Evolutionary conservation across 2,888 invertebrate species (phyloP).

Genomic region (Lasiommata megera): DNA sequence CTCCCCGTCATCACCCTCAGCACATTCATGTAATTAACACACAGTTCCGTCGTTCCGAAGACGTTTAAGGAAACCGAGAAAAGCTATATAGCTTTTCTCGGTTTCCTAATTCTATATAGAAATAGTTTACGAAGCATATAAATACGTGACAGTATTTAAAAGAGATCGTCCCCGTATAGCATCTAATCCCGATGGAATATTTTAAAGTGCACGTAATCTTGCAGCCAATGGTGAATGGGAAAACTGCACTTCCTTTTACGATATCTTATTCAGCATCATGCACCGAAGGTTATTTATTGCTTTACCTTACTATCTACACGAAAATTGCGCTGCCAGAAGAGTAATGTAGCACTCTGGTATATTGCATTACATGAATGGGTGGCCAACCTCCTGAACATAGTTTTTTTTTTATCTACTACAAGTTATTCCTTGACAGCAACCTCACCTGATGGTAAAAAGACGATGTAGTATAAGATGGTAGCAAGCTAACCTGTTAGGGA

Average conservation of each 20-base stretch:
- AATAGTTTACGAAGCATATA: no score
- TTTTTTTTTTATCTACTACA: no score
- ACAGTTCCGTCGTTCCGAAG: no score
- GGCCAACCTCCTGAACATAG: background rate
- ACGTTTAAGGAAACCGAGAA: no score
- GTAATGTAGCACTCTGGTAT: constrained; percentile 8
- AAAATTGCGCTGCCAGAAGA: constrained; percentile 24
- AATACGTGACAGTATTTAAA: background rate
- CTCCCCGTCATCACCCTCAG: no score
- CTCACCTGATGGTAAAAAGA: no score
- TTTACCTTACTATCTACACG: constrained; percentile 27
- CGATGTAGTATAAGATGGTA: no score
- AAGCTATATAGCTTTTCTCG: no score
- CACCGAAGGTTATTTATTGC: constrained; percentile 27
- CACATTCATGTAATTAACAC: no score
- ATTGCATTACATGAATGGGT: background rate
- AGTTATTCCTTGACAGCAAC: no score
- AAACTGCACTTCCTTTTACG: constrained; percentile 46
- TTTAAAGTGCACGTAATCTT: constrained; percentile 18
- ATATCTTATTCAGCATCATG: constrained; percentile 35
- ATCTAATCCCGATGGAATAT: constrained; percentile 23
- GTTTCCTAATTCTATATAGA: no score
- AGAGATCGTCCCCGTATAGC: constrained; percentile 15
- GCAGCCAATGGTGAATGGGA: constrained; percentile 39
- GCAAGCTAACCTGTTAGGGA: no score